Conservation (phyloP, 2,113 vertebrate species). For the Copsychus sechellarum region DNA sequence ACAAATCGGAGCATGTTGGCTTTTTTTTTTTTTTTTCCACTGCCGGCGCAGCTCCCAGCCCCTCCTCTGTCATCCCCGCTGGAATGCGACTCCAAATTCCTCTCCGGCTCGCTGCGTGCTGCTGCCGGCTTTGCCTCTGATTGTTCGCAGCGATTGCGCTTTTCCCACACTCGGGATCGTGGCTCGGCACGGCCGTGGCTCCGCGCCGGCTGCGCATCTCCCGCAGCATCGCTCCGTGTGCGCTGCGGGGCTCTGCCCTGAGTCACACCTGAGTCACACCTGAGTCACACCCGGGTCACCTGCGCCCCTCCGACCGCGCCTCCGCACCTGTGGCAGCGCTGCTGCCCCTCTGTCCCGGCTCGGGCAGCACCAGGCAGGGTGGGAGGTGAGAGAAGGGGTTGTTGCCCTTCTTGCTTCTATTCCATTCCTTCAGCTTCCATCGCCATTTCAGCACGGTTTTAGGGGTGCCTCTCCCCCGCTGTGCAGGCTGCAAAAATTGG, state of each 20-base stretch:
- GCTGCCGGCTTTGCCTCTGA: conserved; percentile 59
- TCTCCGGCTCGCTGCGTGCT: conserved; percentile 35
- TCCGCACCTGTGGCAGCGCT: not conserved
- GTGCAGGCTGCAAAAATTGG: not conserved
- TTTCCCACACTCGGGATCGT: conserved; percentile 62
- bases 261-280: not conserved
- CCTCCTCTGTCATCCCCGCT: conserved; percentile 51
- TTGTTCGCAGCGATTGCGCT: conserved; percentile 53
- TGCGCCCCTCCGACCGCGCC: not conserved
- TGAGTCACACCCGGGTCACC: conserved; percentile 17
- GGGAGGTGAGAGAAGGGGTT: accelerated
- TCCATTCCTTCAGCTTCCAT: accelerated
- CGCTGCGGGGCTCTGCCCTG: conserved; percentile 20
- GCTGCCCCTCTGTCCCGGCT: not conserved
- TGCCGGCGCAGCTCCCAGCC: not conserved
- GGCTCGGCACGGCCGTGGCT: conserved; percentile 44
- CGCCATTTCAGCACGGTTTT: accelerated
- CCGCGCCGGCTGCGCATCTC: conserved; percentile 4
- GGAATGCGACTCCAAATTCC: conserved; percentile 58
- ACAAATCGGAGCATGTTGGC: not conserved
- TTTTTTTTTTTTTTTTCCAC: not conserved
- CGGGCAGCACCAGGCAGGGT: not conserved
- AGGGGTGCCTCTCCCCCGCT: accelerated
- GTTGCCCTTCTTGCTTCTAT: not conserved
- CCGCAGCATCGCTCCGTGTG: not conserved